Base-by-base conservation (phyloP, 2,797 vertebrate species). In the Coregonus suidteri region DNA sequence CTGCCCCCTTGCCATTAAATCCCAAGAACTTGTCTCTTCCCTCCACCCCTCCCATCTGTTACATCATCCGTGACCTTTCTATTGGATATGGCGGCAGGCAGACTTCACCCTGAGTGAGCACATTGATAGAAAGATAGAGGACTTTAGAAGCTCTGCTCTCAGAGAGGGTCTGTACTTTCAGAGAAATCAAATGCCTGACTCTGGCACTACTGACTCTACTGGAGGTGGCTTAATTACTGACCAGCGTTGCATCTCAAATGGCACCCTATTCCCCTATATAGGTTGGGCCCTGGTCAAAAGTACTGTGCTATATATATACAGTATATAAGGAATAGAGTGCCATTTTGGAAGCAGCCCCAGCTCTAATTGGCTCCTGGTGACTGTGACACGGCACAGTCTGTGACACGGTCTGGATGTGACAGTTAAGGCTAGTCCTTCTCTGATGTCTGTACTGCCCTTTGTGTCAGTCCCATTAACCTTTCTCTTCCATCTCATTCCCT, bases 391-490 rank as follows among this genome's bases (percentile, higher is more conserved):
- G 73, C 83, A 35, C 16, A 54, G 54, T 34, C 30, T 53, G 77
- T 82, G 84, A 87, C 87, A 82, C 82, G 82, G 78, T 88, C 83
- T 77, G 81, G 83, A 91, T 83, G 86, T 93, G 91, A 93, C 92
- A 93, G 91, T 90, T 85, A 89, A 88, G 85, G 85, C 88, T 54
- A 88, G 89, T 86, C 85, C 86, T 90, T 83, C 74, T 86, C 82
- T 85, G 84, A 81, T 78, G 81, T 82, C 85, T 93, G 92, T 84
- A 88, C 92, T 93, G 91, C 85, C 90, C 92, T 93, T 93, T 93
- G 90, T 90, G 91, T 90, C 89, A 85, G 83, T 84, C 80, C 84
- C 85, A 91, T 92, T 94, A 93, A 93, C 93, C 93, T 94, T 94
- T 93, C 82, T 81, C 83, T 90, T 83, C 86, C 86, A 88, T 89